phyloP scores from a whole-genome alignment of 2,797 vertebrate species.

The Microctenopoma steveboyesi region DNA sequence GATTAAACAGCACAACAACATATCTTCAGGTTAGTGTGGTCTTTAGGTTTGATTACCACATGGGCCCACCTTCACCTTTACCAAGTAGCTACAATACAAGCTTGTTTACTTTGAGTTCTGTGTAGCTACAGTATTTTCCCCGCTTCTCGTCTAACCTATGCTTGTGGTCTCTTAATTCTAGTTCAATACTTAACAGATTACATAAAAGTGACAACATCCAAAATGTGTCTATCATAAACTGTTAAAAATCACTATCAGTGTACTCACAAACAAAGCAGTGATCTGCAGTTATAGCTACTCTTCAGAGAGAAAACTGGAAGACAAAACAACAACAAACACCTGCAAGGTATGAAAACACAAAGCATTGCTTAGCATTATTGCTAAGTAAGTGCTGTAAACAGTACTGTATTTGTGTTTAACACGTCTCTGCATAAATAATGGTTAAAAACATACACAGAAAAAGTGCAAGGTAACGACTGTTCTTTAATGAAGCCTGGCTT shows the following conservation, averaged over 20 bases:
- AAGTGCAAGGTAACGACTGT: conserved; percentile 27
- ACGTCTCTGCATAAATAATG: conserved; percentile 15
- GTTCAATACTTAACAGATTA: background rate
- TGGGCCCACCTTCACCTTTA: too few species aligned
- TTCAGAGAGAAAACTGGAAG: conserved; percentile 3
- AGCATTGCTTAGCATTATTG: background rate
- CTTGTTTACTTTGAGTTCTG: too few species aligned
- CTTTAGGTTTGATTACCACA: too few species aligned
- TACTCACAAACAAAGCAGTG: background rate
- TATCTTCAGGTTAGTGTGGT: too few species aligned
- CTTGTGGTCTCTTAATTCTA: background rate
- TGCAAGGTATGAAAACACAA: background rate
- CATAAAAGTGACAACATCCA: too few species aligned
- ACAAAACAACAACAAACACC: background rate
- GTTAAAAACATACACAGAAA: conserved; percentile 18
- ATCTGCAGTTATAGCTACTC: background rate
- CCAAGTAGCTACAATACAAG: too few species aligned
- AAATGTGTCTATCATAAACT: background rate
- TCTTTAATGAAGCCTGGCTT: conserved; percentile 52
- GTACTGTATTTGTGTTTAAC: too few species aligned
- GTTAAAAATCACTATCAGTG: background rate
- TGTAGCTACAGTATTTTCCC: too few species aligned
- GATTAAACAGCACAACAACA: too few species aligned
- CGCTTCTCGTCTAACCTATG: background rate
- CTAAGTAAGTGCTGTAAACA: conserved; percentile 13